A percentile compares a stretch with the other conserved stretches of the same genome.
phyloP scores from a whole-genome alignment of 2,113 vertebrate species.

The Ardeotis arabs region DNA sequence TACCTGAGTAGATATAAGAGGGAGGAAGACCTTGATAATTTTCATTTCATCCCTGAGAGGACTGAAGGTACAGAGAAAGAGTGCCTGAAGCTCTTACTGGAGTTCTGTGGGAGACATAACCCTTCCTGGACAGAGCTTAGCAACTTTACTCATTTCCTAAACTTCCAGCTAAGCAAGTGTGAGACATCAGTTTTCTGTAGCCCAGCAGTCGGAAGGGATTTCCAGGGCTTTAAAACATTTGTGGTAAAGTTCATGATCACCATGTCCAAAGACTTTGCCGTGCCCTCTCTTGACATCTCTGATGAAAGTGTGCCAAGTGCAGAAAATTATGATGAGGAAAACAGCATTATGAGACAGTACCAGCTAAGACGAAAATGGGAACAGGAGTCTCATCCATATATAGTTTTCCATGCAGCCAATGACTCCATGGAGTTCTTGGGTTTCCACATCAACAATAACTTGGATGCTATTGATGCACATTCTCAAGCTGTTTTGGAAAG shows the following conservation, averaged over 20 bases:
- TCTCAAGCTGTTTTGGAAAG: constrained; percentile 65
- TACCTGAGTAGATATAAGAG: constrained; percentile 68
- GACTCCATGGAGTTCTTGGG: constrained; percentile 81
- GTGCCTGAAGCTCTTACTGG: constrained; percentile 71
- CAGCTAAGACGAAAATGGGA: constrained; percentile 78
- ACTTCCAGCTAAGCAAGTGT: constrained; percentile 79
- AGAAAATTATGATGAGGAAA: background rate
- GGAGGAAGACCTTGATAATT: constrained; percentile 65
- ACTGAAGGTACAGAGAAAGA: constrained; percentile 52
- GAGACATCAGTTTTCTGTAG: constrained; percentile 78
- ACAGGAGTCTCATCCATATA: constrained; percentile 79
- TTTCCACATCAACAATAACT: constrained; percentile 61
- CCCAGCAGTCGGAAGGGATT: constrained; percentile 54
- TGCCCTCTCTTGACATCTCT: no score
- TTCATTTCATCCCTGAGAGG: constrained; percentile 53
- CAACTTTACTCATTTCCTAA: constrained; percentile 82
- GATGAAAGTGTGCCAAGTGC: no score
- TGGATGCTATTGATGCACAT: constrained; percentile 71
- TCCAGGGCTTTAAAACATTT: constrained; percentile 79
- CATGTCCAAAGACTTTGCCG: constrained; percentile 70
- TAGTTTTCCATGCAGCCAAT: constrained; percentile 81
- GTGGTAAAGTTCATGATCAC: constrained; percentile 82
- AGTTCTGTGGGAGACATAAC: constrained; percentile 70
- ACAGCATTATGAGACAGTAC: constrained; percentile 54
- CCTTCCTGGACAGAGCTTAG: constrained; percentile 82